A percentile compares a stretch with the other conserved stretches of the same genome.
Conservation (phyloP, 1,140 invertebrate genomes). For the Hyles euphorbiae region DNA sequence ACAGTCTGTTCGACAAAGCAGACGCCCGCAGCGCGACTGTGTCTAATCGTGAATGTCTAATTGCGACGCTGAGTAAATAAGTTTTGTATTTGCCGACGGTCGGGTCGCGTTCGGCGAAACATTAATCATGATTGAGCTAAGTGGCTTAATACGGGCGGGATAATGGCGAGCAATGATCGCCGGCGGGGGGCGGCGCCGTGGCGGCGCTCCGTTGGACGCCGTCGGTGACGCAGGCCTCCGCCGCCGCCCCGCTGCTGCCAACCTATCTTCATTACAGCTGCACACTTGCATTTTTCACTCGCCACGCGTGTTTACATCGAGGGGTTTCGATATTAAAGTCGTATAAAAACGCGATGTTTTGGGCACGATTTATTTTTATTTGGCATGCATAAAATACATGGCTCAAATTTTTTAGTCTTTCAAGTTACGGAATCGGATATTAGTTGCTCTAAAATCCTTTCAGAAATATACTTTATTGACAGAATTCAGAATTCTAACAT, state of each 20-base stretch:
- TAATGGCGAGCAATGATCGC: constrained; percentile 67
- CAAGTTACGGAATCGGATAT: too few species aligned
- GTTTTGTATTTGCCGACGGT: constrained; percentile 65
- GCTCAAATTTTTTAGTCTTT: too few species aligned
- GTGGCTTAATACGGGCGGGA: constrained; percentile 71
- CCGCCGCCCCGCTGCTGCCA: constrained; percentile 11
- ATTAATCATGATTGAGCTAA: constrained; percentile 76
- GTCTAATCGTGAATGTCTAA: constrained; percentile 69
- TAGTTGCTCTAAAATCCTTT: too few species aligned
- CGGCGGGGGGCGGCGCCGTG: constrained; percentile 61
- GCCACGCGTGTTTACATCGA: too few species aligned
- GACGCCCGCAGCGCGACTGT: constrained; percentile 52
- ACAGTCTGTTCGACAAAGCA: constrained; percentile 25
- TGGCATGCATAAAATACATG: too few species aligned
- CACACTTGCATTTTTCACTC: too few species aligned
- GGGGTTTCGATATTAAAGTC: too few species aligned
- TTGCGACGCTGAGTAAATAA: constrained; percentile 71
- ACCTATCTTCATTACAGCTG: background rate
- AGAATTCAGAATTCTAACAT: too few species aligned
- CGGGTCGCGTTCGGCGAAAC: constrained; percentile 64
- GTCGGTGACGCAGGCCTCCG: constrained; percentile 27
- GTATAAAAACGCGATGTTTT: too few species aligned
- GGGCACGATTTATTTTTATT: too few species aligned
- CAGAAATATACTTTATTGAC: too few species aligned
- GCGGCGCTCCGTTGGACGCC: constrained; percentile 48